Conservation (phyloP, 2,888 invertebrate species). For the Drosophila robusta region DNA sequence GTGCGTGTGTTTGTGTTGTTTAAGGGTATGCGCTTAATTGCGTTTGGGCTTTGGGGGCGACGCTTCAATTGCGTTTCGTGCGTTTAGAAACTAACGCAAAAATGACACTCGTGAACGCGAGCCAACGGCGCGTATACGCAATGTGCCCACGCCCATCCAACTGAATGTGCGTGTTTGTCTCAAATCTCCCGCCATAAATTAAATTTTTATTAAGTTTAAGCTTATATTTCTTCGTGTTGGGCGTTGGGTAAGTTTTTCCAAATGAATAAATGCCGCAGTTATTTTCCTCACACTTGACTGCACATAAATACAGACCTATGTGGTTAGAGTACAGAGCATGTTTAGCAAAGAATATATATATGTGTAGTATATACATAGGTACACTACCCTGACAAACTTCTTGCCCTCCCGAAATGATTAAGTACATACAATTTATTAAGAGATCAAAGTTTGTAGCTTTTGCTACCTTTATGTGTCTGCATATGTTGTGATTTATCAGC, state of each 20-base stretch:
- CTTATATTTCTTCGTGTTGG: slow-evolving; percentile 40
- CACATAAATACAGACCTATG: slow-evolving; percentile 14
- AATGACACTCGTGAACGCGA: background rate
- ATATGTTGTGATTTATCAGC: slow-evolving; percentile 41
- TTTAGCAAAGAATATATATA: slow-evolving; percentile 1
- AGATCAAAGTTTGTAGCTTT: slow-evolving; percentile 69
- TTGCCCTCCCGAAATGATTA: slow-evolving; percentile 59
- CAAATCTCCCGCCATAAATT: slow-evolving; percentile 41
- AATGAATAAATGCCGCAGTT: slow-evolving; percentile 47
- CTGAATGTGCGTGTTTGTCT: background rate
- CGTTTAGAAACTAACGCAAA: slow-evolving; percentile 11
- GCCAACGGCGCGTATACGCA: slow-evolving; percentile 45
- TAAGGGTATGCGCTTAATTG: slow-evolving; percentile 59
- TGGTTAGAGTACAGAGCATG: background rate
- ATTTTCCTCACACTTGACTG: slow-evolving; percentile 28
- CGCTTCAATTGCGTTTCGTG: slow-evolving; percentile 17
- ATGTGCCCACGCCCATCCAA: slow-evolving; percentile 12
- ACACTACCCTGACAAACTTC: slow-evolving; percentile 23
- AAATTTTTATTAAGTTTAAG: slow-evolving; percentile 50
- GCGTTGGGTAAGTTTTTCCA: slow-evolving; percentile 34
- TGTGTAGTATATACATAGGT: slow-evolving; percentile 1
- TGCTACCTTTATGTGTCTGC: slow-evolving; percentile 14
- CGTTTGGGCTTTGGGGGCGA: slow-evolving; percentile 58
- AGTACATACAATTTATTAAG: slow-evolving; percentile 66
- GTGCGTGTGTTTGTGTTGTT: slow-evolving; percentile 2